phyloP scores from a whole-genome alignment of 2,888 invertebrate genomes.

The Smittia sp. region DNA sequence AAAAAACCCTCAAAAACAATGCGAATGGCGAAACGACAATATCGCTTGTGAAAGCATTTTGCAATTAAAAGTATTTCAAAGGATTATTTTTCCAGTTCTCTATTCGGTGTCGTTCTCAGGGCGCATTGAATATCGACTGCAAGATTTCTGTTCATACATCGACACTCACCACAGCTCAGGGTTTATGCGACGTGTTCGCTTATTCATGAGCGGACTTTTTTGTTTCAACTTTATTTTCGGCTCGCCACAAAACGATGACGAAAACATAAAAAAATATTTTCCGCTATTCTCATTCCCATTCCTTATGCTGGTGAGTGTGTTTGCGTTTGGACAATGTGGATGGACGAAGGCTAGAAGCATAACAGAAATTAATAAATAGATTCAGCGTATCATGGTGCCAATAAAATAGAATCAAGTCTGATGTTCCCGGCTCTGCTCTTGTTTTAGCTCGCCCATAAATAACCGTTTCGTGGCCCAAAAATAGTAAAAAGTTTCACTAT shows the following conservation, averaged over 20 bases:
- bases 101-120: neutral
- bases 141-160: neutral
- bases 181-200: slow-evolving; percentile 5
- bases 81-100: neutral
- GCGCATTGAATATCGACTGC: neutral
- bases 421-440: neutral
- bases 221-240: slow-evolving; percentile 3
- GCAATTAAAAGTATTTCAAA: slow-evolving; percentile 33
- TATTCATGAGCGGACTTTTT: neutral
- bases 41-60: slow-evolving; percentile 32
- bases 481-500: neutral
- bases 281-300: neutral
- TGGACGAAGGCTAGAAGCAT: neutral
- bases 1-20: neutral
- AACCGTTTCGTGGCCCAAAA: neutral
- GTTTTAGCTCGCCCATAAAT: slow-evolving; percentile 17
- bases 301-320: neutral
- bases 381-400: slow-evolving; percentile 38
- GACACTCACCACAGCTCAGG: neutral
- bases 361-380: slow-evolving; percentile 36
- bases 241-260: neutral
- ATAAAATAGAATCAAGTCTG: slow-evolving; percentile 37
- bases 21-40: neutral
- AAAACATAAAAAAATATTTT: neutral
- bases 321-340: neutral